Evolutionary conservation across 2,797 vertebrate species (phyloP), one percentile per base, ranked within the genome.

Genomic region (Tamandua tetradactyla): DNA sequence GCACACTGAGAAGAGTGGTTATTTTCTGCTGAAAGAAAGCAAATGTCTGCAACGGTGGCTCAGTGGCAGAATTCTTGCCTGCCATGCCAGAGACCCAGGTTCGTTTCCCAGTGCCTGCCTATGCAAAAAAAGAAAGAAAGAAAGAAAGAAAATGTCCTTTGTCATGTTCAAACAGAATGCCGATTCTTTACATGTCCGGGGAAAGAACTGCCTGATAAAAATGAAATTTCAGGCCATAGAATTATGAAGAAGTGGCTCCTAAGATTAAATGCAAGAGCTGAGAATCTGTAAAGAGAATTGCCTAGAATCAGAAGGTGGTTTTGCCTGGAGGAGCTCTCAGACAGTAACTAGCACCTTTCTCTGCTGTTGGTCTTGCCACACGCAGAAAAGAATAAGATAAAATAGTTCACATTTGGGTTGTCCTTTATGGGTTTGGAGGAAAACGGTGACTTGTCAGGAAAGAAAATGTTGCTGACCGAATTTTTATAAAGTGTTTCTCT

Each of bases 1-100:
- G 61, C 32, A 20, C 35, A 37, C 25, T 35, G 42, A 25, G 42
- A 47, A 84, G 57, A 76, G 40, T 40, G 15, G 32, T 81, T 81
- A 22, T 91, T 72, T n/a, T 49, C 71, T 93, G 66, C 27, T 57
- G 62, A 90, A 81, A 91, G 35, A 93, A 89, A 76, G 52, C 22
- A 22, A 57, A 76, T 90, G 44, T 71, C 27, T n/a, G n/a, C n/a
- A n/a, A n/a, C n/a, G n/a, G n/a, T n/a, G n/a, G n/a, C n/a, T n/a
- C n/a, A n/a, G n/a, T n/a, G n/a, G n/a, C n/a, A n/a, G n/a, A n/a
- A n/a, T n/a, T n/a, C n/a, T n/a, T n/a, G n/a, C n/a, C n/a, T n/a
- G n/a, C n/a, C n/a, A n/a, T n/a, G n/a, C n/a, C n/a, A n/a, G n/a
- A n/a, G n/a, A n/a, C n/a, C n/a, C n/a, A n/a, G n/a, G n/a, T n/a